Evolutionary conservation across 2,888 invertebrate genomes (phyloP).

Genomic region (Augochlorella aurata): DNA sequence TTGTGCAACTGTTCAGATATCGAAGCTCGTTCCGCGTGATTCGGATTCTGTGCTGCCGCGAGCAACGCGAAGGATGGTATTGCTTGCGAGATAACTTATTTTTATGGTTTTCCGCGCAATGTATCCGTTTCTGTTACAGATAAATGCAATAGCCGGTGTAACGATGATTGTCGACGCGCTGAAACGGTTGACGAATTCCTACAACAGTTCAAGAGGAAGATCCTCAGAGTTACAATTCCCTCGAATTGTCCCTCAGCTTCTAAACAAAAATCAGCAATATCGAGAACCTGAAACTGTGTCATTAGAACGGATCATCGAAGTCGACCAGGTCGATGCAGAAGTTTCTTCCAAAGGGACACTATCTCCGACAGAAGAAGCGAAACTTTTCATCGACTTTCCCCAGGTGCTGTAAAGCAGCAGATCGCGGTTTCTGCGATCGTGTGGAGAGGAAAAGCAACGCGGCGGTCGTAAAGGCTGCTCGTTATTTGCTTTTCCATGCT

Average conservation of each 20-base stretch:
- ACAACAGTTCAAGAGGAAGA: no score
- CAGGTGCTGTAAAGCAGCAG: no score
- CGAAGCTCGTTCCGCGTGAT: background rate
- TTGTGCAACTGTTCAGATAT: background rate
- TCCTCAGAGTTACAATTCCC: no score
- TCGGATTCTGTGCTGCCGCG: background rate
- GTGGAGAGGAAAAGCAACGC: background rate
- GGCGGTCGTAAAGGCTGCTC: background rate
- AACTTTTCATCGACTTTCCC: background rate
- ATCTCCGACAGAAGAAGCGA: background rate
- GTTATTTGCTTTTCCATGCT: conserved; percentile 32
- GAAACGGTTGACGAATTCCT: no score
- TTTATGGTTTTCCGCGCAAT: no score
- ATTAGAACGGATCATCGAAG: background rate
- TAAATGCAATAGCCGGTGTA: no score
- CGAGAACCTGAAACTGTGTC: no score
- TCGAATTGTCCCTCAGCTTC: no score
- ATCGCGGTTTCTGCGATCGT: background rate
- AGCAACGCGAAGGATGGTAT: background rate
- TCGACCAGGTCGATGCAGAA: background rate
- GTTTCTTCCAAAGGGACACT: background rate
- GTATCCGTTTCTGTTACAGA: no score
- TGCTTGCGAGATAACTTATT: no score
- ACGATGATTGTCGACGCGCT: no score
- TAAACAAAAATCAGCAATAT: no score